A percentile compares a stretch with the other conserved stretches of the same genome.
Evolutionary conservation across 2,113 vertebrate genomes (phyloP).

Genomic region (Sinocyclocheilus maitianheensis): DNA sequence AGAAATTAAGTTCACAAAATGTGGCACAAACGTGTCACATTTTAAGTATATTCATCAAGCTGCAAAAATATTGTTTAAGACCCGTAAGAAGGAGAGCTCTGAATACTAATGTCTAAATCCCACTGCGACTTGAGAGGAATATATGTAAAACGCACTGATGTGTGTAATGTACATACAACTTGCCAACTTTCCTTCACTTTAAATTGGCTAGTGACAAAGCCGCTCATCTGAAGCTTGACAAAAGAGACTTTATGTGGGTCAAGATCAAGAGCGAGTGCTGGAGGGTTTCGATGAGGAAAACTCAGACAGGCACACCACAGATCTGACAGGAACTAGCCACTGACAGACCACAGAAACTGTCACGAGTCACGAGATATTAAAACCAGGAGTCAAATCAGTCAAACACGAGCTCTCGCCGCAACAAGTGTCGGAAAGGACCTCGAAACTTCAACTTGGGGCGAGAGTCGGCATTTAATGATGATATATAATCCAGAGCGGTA

Average conservation of each 20-base stretch:
- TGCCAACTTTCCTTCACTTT: not conserved
- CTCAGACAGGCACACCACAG: not conserved
- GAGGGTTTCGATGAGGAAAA: not conserved
- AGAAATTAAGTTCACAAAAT: not conserved
- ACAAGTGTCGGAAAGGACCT: not conserved
- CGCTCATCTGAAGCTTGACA: conserved; percentile 1
- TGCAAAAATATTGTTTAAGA: too few relatives aligned
- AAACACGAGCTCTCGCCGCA: too few relatives aligned
- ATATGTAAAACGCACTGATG: not conserved
- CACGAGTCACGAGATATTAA: conserved; percentile 13
- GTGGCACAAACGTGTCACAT: not conserved
- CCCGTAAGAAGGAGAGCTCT: not conserved
- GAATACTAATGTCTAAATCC: not conserved
- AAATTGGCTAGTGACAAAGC: conserved; percentile 7
- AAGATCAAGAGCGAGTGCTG: conserved; percentile 20
- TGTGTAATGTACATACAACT: not conserved
- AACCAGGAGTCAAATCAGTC: not conserved
- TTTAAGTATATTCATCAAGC: not conserved
- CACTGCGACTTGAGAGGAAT: not conserved
- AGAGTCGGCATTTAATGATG: conserved; percentile 30
- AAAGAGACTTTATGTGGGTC: conserved; percentile 19
- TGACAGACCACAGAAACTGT: not conserved
- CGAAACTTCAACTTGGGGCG: conserved; percentile 25
- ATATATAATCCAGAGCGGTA: conserved; percentile 10
- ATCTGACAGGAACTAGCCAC: conserved; percentile 19